Evolutionary conservation across 2,888 invertebrate species (phyloP).

Genomic region (Micoletzkya japonica): DNA sequence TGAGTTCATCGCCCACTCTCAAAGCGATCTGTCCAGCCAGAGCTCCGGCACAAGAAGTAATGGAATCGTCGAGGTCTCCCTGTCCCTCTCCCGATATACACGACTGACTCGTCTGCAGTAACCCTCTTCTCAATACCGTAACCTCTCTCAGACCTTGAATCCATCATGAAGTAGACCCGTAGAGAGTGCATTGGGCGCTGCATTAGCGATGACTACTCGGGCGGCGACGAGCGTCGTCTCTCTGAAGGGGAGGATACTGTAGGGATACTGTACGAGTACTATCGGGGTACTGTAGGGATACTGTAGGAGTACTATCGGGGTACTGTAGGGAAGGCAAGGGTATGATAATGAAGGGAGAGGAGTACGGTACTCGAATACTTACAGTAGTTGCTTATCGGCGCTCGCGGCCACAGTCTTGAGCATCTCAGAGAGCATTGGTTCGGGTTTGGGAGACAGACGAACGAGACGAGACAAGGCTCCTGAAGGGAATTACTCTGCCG

Average conservation of each 20-base stretch:
- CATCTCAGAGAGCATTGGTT: slow-evolving; percentile 90
- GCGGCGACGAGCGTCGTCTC: slow-evolving; percentile 90
- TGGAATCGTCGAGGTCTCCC: slow-evolving; percentile 18
- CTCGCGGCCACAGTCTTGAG: slow-evolving; percentile 79
- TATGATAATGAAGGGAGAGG: neutral
- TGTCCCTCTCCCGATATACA: slow-evolving; percentile 13
- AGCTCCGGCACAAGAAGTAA: slow-evolving; percentile 35
- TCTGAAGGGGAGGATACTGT: slow-evolving; percentile 66
- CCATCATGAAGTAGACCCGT: slow-evolving; percentile 9
- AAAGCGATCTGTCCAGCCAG: slow-evolving; percentile 44
- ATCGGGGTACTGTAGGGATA: too few species aligned
- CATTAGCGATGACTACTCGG: slow-evolving; percentile 82
- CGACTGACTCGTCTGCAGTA: slow-evolving; percentile 1
- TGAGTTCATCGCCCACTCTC: slow-evolving; percentile 32
- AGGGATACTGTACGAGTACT: too few species aligned
- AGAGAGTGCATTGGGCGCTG: slow-evolving; percentile 8
- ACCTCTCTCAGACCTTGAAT: slow-evolving; percentile 12
- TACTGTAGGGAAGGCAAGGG: neutral
- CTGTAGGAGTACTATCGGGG: too few species aligned
- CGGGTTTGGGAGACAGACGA: slow-evolving; percentile 85
- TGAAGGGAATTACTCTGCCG: neutral
- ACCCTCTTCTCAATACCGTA: neutral
- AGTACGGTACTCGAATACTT: slow-evolving; percentile 35
- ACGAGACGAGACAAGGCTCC: slow-evolving; percentile 42
- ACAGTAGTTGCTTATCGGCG: slow-evolving; percentile 79